Conservation (phyloP, 1,140 invertebrate species). For the Drosophila hydei region DNA sequence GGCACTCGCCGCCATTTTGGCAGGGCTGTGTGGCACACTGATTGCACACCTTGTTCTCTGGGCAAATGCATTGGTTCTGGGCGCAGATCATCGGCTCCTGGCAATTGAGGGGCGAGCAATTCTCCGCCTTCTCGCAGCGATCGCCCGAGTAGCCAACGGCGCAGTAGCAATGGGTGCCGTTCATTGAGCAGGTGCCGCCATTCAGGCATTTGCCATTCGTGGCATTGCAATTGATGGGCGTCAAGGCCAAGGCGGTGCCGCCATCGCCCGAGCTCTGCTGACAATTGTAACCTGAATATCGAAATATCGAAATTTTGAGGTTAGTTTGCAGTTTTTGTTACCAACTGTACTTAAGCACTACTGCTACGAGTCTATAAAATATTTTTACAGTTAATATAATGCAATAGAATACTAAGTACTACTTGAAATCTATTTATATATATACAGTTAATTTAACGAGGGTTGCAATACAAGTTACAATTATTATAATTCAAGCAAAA, state of each 20-base stretch:
- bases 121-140: slow-evolving; percentile 90
- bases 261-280: slow-evolving; percentile 65
- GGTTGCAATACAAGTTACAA: slow-evolving; percentile 59
- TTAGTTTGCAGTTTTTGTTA: slow-evolving; percentile 16
- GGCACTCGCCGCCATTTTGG: slow-evolving; percentile 88
- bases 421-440: slow-evolving; percentile 17
- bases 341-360: slow-evolving; percentile 13
- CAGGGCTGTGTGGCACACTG: slow-evolving; percentile 87
- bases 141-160: slow-evolving; percentile 90
- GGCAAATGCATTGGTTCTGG: slow-evolving; percentile 86
- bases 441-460: slow-evolving; percentile 51
- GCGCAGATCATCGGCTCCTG: slow-evolving; percentile 87
- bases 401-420: neutral
- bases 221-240: slow-evolving; percentile 71
- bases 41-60: slow-evolving; percentile 78
- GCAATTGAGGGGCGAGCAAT: slow-evolving; percentile 85
- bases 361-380: neutral
- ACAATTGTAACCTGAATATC: slow-evolving; percentile 73
- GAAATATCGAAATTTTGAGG: slow-evolving; percentile 12
- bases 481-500: neutral
- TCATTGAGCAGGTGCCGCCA: slow-evolving; percentile 89
- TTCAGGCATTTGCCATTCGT: slow-evolving; percentile 88
- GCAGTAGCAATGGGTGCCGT: slow-evolving; percentile 90
- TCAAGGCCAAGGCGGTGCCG: slow-evolving; percentile 55
- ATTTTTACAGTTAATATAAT: slow-evolving; percentile 5